phyloP scores from a whole-genome alignment of 2,797 vertebrate genomes.

The Anolis apletophallus region DNA sequence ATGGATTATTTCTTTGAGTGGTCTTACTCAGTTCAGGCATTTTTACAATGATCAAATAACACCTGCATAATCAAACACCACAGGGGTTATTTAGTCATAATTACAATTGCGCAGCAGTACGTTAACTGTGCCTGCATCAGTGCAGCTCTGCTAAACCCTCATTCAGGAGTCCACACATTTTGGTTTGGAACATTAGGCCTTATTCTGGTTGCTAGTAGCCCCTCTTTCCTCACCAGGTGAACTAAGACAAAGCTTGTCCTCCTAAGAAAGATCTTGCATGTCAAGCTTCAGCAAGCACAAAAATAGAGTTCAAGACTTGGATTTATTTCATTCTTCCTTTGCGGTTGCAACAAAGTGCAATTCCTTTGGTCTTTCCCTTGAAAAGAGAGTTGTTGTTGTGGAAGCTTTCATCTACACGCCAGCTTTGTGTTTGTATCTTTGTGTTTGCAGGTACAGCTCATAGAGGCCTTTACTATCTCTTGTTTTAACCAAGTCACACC shows the following conservation, averaged over 20 bases:
- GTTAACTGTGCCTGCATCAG: background rate
- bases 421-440: background rate
- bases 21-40: background rate
- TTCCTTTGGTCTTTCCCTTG: constrained; percentile 5
- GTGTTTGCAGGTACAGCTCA: background rate
- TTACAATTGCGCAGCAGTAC: constrained; percentile 20
- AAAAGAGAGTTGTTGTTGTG: background rate
- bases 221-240: background rate
- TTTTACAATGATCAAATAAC: constrained; percentile 17
- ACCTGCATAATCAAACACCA: background rate
- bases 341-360: background rate
- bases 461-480: background rate
- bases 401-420: background rate
- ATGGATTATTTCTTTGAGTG: background rate
- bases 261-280: background rate
- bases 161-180: background rate
- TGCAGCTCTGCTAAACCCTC: background rate
- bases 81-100: constrained; percentile 13
- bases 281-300: background rate
- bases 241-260: background rate
- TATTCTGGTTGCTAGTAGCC: background rate
- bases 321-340: background rate
- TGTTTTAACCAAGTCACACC: background rate
- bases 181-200: constrained; percentile 3
- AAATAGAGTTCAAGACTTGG: background rate